These are phyloP conservation scores for Nycticorax nycticorax DNA, from an alignment of 2,113 vertebrate species.

Conservation along the genomic window DNA sequence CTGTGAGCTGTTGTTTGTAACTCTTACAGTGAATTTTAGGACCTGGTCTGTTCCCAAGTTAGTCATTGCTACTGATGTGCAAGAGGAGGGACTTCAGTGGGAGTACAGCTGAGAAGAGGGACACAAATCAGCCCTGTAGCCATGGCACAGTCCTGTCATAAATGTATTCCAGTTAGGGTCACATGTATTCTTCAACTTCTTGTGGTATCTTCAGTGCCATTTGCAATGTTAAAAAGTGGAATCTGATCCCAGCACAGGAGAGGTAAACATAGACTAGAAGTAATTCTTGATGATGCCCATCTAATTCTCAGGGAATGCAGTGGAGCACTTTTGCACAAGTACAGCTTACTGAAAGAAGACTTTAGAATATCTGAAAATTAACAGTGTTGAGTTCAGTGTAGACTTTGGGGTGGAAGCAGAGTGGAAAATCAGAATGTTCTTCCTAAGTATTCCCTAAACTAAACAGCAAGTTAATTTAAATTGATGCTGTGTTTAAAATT, in stretches of 20 bases:
- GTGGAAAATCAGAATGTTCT: neutral
- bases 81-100: neutral
- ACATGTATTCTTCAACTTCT: fast-evolving
- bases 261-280: neutral
- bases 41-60: neutral
- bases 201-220: neutral
- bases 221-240: neutral
- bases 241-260: neutral
- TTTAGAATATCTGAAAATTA: neutral
- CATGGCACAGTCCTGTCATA: neutral
- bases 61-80: neutral
- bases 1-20: neutral
- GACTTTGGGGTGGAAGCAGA: neutral
- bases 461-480: neutral
- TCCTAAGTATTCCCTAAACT: neutral
- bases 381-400: neutral
- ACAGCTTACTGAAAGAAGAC: neutral
- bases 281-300: neutral
- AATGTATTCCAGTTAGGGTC: neutral
- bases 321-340: neutral
- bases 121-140: neutral
- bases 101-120: neutral
- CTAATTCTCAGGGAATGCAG: neutral
- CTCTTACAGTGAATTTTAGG: neutral
- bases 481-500: neutral